Base-by-base conservation (phyloP, 2,888 invertebrate genomes). In the Holacanthella duospinosa region DNA sequence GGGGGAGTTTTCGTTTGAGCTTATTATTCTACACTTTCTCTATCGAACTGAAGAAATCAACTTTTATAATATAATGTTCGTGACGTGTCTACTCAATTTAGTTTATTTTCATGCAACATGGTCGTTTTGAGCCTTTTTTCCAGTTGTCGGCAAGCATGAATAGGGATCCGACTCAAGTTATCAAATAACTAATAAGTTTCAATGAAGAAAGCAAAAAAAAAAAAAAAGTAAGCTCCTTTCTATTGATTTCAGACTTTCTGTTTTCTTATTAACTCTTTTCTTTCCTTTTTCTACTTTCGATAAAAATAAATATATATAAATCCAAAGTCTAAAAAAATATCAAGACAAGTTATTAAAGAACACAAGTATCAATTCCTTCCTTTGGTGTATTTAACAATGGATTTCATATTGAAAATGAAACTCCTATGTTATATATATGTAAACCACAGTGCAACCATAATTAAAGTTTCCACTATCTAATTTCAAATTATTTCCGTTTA, bases 61-160 rank as follows among this genome's bases (percentile, higher is more conserved):
- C 48, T 48, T 9, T 4, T 21, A 4, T 48, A n/a, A n/a, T 48
- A 48, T 16, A 4, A n/a, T 48, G 48, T 48, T 48, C 48, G 48
- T 48, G 48, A 48, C 48, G 48, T 48, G 48, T 48, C 48, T 48
- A 21, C 48, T 48, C 48, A 48, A 48, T 48, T 48, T 48, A 48
- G 48, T 48, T 36, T 36, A 36, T 36, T 36, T 48, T 48, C 48
- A 48, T 48, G 48, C 48, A 48, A 48, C 19, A 48, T 48, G 48
- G 48, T 48, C 48, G 48, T 48, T 48, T 21, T 48, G 48, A 4
- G 48, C 19, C 12, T 48, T n/a, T 9, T 16, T 6, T 16, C 6
- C 36, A 36, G 36, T 36, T n/a, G n/a, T n/a, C n/a, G n/a, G n/a
- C n/a, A n/a, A 36, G 36, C 6, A 36, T 16, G 16, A 6, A 6